These are phyloP conservation scores for Meandrina meandrites DNA, from an alignment of 92 coral and sea anemone genomes.

Conservation along the genomic window DNA sequence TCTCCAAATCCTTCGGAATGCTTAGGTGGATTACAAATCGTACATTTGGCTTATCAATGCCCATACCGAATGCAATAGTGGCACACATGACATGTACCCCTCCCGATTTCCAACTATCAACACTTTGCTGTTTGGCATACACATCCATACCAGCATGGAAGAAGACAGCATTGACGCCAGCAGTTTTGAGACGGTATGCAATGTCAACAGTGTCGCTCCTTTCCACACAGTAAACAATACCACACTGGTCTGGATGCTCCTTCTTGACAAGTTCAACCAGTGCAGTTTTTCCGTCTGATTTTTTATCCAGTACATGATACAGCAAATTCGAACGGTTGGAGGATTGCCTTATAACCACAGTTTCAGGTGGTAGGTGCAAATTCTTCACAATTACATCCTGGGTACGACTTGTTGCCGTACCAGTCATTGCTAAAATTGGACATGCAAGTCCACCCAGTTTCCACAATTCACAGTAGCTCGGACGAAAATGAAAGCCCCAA, in stretches of 20 bases:
- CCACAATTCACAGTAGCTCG: conserved; percentile 57
- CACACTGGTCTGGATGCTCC: conserved; percentile 46
- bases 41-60: conserved; percentile 64
- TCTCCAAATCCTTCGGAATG: conserved; percentile 53
- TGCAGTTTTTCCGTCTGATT: conserved; percentile 55
- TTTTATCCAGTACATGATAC: conserved; percentile 41
- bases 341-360: conserved; percentile 46
- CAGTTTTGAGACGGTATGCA: conserved; percentile 41
- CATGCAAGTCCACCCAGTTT: conserved; percentile 6
- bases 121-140: conserved; percentile 39
- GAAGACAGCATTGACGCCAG: conserved; percentile 54
- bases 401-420: conserved; percentile 49
- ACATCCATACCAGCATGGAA: conserved; percentile 67
- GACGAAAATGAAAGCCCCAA: no score
- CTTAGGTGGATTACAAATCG: conserved; percentile 67
- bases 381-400: conserved; percentile 38
- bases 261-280: conserved; percentile 12
- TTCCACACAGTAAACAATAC: conserved; percentile 58
- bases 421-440: conserved; percentile 55
- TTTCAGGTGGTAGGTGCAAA: conserved; percentile 25
- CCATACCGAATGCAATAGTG: conserved; percentile 73
- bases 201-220: conserved; percentile 44
- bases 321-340: conserved; percentile 40
- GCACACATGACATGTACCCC: conserved; percentile 61
- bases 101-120: conserved; percentile 48